A percentile compares a stretch with the other conserved stretches of the same genome.
These are phyloP conservation scores for Lamellibrachia columna DNA, from an alignment of 2,888 invertebrate genomes.

Conservation along the genomic window DNA sequence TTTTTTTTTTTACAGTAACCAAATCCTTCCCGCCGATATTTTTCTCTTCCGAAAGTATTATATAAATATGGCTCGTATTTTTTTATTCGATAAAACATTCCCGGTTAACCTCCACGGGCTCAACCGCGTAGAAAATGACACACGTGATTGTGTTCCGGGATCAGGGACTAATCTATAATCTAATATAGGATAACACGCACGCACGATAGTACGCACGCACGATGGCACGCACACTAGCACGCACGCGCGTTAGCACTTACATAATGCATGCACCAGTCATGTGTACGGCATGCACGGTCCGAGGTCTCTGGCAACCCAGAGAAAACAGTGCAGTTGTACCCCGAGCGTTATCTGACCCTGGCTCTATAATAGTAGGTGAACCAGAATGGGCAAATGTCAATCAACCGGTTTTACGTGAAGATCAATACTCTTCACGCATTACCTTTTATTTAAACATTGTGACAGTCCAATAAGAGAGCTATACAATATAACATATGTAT, in stretches of 20 bases:
- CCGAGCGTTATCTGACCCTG: conserved; percentile 6
- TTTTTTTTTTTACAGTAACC: too few species aligned
- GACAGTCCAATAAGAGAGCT: not conserved
- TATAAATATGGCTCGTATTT: too few species aligned
- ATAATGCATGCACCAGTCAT: not conserved
- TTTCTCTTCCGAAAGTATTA: too few species aligned
- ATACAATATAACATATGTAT: not conserved
- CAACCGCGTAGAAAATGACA: too few species aligned
- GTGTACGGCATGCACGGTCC: not conserved
- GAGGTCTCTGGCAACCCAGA: not conserved
- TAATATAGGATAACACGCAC: too few species aligned
- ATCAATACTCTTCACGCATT: not conserved
- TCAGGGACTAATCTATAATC: too few species aligned
- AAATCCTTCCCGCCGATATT: too few species aligned
- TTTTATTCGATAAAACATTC: too few species aligned
- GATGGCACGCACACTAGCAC: not conserved
- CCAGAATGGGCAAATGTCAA: conserved; percentile 2
- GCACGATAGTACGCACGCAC: not conserved
- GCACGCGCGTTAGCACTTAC: not conserved
- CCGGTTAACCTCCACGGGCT: too few species aligned
- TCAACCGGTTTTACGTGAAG: conserved; percentile 2
- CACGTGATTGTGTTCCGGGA: too few species aligned
- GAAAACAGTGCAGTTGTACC: not conserved
- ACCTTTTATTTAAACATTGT: not conserved
- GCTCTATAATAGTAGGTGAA: not conserved